Evolutionary conservation across 2,888 invertebrate genomes (phyloP), one percentile per base, ranked within the genome.

Genomic region (Epinotia ramella): DNA sequence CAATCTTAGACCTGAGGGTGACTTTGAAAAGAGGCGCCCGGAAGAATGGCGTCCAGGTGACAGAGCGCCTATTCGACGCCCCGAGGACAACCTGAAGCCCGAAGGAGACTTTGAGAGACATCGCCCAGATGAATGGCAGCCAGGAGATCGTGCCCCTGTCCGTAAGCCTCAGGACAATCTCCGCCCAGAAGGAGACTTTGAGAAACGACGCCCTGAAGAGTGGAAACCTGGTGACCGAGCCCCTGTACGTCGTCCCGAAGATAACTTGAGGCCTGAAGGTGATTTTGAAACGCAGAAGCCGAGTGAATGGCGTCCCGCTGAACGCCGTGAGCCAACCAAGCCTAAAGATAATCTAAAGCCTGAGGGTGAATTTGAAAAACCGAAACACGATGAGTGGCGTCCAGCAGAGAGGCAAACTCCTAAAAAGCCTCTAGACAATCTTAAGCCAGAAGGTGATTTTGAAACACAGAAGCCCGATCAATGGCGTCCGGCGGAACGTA

Each of bases 321-420:
- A 95, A 80, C 33, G 33, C 33, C 33, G 33, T 33, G 33, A 85
- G 94, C 75, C 92, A 90, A 57, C 88, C 88, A 95, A 93, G 78
- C 96, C 95, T 0, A 88, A 93, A 80, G 96, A 93, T 80, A 96
- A 96, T 81, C 80, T 96, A 1, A 88, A 88, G 78, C 89, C 95
- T 0, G 95, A 95, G 86, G 95, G 96, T 0, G 93, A 95, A 4
- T 95, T 95, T 81, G 87, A 91, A 73, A 83, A 86, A 70, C 87
- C 53, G 83, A 88, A 76, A 84, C 87, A 71, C n/a, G 88, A 90
- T 57, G 85, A 89, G 57, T 95, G 91, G 80, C 85, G 84, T 1
- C 94, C 95, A 5, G 95, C 93, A n/a, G 96, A 96, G 74, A 87
- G 93, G 44, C 33, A 33, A 33, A 33, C 33, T 7, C 33, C 33